These are phyloP conservation scores for Delichon dasypus DNA, from an alignment of 2,797 vertebrate species.

Conservation along the genomic window DNA sequence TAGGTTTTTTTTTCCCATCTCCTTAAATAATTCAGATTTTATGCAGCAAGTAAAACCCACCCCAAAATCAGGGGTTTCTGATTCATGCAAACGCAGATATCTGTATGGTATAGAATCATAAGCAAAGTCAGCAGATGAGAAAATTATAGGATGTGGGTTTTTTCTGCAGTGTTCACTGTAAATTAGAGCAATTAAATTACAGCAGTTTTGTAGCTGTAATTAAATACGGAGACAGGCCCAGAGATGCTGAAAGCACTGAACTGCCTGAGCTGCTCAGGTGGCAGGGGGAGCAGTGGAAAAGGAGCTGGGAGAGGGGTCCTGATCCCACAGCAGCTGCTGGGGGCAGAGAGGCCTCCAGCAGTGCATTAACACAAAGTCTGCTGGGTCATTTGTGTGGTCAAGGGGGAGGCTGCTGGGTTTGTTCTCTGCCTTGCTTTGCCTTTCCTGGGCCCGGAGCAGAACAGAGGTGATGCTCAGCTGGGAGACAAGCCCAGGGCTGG, in stretches of 20 bases:
- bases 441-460: neutral
- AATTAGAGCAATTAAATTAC: conserved; percentile 55
- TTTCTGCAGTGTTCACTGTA: conserved; percentile 22
- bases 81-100: neutral
- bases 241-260: neutral
- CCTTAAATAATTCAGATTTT: neutral
- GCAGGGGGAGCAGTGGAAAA: neutral
- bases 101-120: neutral
- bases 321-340: neutral
- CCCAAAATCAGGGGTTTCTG: neutral
- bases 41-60: neutral
- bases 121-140: conserved; percentile 42
- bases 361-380: neutral
- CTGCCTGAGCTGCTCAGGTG: neutral
- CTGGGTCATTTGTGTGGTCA: neutral
- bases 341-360: neutral
- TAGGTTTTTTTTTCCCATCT: neutral
- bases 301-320: neutral
- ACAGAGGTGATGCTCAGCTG: neutral
- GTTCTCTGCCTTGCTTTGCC: neutral
- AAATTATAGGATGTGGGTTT: conserved; percentile 11
- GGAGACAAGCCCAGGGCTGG: neutral
- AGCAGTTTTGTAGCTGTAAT: conserved; percentile 26
- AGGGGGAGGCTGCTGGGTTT: neutral
- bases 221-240: neutral